Evolutionary conservation across 2,113 vertebrate species (phyloP).

Genomic region (Felis chaus): DNA sequence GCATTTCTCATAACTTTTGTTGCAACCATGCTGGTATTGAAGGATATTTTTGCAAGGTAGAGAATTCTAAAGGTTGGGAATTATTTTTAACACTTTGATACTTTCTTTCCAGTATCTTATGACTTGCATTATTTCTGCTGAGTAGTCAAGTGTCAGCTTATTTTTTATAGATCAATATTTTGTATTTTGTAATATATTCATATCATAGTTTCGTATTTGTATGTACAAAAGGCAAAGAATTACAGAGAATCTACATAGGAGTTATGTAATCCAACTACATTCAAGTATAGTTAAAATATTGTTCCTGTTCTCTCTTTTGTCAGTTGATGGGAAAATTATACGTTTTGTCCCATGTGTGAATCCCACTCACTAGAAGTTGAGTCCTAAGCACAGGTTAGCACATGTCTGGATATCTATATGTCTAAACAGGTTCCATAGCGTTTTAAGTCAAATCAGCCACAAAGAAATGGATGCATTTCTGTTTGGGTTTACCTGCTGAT

Average conservation of each 20-base stretch:
- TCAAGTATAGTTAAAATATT: conserved; percentile 63
- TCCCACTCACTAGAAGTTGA: conserved; percentile 85
- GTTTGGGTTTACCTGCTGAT: conserved; percentile 95
- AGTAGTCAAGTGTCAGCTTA: neutral
- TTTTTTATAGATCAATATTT: neutral
- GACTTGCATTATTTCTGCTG: neutral
- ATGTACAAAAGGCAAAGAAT: conserved; percentile 56
- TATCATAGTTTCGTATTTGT: conserved; percentile 52
- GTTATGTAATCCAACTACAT: conserved; percentile 63
- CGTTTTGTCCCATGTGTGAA: conserved; percentile 68
- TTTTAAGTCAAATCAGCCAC: conserved; percentile 94
- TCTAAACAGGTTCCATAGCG: conserved; percentile 92
- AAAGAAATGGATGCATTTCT: conserved; percentile 92
- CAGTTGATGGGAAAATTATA: conserved; percentile 9
- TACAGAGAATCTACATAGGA: conserved; percentile 52
- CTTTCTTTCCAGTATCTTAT: neutral
- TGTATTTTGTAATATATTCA: conserved; percentile 18
- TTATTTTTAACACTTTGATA: neutral
- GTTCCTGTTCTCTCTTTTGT: conserved; percentile 7
- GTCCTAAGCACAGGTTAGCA: conserved; percentile 88
- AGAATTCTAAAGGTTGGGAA: neutral
- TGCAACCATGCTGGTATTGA: neutral
- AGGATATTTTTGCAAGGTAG: neutral
- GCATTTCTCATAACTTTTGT: neutral
- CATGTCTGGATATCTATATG: conserved; percentile 94